These are phyloP conservation scores for Xenopus petersii DNA, from an alignment of 2,797 vertebrate species.

Conservation along the genomic window DNA sequence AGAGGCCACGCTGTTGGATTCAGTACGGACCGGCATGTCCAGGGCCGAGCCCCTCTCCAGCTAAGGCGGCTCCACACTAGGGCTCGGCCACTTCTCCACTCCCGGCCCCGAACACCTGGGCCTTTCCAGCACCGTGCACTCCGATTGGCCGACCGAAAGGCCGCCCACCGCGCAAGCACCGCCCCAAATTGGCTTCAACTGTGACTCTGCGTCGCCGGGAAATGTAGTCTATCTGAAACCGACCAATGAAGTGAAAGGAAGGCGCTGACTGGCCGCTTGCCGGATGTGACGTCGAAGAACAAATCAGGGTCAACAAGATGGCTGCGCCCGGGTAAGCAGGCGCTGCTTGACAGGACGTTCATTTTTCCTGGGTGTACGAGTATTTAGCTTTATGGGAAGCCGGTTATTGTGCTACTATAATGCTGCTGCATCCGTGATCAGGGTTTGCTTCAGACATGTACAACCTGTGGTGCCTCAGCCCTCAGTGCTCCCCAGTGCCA, in stretches of 20 bases:
- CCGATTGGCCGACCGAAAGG: slow-evolving; percentile 14
- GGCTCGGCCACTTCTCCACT: slow-evolving; percentile 50
- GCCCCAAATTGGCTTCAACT: slow-evolving; percentile 3
- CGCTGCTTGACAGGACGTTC: slow-evolving; percentile 31
- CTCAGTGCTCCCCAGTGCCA: no score
- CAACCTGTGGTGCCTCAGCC: no score
- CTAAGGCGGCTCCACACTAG: slow-evolving; percentile 54
- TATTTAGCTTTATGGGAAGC: no score
- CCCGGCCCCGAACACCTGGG: slow-evolving; percentile 51
- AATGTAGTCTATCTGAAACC: slow-evolving; percentile 6
- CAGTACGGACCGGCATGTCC: slow-evolving; percentile 85
- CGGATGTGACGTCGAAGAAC: not conserved
- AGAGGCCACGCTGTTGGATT: slow-evolving; percentile 67
- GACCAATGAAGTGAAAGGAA: not conserved
- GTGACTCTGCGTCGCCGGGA: slow-evolving; percentile 14
- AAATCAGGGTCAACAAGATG: slow-evolving; percentile 62
- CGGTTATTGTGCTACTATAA: no score
- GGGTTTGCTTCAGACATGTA: no score
- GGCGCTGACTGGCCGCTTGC: rapidly evolving
- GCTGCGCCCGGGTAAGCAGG: slow-evolving; percentile 43
- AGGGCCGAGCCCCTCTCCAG: slow-evolving; percentile 67
- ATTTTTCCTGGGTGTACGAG: no score
- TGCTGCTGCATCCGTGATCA: no score
- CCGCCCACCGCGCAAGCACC: not conserved
- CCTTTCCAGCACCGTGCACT: slow-evolving; percentile 24